phyloP scores from a whole-genome alignment of 1,140 invertebrate genomes.

The Pinna nobilis region DNA sequence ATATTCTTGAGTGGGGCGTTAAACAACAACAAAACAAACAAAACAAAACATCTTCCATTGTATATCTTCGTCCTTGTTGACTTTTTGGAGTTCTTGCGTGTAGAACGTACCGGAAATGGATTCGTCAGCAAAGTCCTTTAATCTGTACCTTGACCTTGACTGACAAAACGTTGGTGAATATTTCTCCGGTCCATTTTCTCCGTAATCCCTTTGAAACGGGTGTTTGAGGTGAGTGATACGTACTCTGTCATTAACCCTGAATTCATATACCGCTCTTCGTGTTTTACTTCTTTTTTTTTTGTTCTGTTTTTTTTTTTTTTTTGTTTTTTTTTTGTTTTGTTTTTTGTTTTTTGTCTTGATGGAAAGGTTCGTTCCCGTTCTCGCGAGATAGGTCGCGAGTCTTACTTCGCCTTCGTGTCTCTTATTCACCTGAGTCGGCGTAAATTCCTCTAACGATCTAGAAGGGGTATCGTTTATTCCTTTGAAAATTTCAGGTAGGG shows the following conservation, averaged over 20 bases:
- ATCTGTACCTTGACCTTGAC: slow-evolving; percentile 12
- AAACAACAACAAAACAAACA: too few species aligned
- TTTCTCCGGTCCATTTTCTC: slow-evolving; percentile 35
- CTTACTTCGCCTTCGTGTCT: slow-evolving; percentile 41
- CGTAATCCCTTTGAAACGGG: slow-evolving; percentile 27
- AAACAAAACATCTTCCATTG: too few species aligned
- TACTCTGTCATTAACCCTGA: slow-evolving; percentile 19
- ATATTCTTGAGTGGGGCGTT: too few species aligned
- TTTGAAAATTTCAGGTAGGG: slow-evolving; percentile 26
- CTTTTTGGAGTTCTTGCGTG: slow-evolving; percentile 18
- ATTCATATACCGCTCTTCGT: neutral
- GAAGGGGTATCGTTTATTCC: slow-evolving; percentile 34
- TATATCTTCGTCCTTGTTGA: slow-evolving; percentile 21
- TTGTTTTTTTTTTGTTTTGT: too few species aligned
- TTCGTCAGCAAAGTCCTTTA: slow-evolving; percentile 25
- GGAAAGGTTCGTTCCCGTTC: slow-evolving; percentile 2
- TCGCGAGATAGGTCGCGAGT: slow-evolving; percentile 9
- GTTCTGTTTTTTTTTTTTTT: neutral
- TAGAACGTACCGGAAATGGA: slow-evolving; percentile 19
- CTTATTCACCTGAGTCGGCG: slow-evolving; percentile 40
- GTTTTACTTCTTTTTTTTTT: slow-evolving; percentile 2
- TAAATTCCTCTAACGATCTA: slow-evolving; percentile 15
- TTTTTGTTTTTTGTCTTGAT: too few species aligned
- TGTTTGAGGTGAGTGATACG: slow-evolving; percentile 14
- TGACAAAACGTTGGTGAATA: slow-evolving; percentile 15